Evolutionary conservation across 2,888 invertebrate genomes (phyloP).

Genomic region (Pinctada fucata): DNA sequence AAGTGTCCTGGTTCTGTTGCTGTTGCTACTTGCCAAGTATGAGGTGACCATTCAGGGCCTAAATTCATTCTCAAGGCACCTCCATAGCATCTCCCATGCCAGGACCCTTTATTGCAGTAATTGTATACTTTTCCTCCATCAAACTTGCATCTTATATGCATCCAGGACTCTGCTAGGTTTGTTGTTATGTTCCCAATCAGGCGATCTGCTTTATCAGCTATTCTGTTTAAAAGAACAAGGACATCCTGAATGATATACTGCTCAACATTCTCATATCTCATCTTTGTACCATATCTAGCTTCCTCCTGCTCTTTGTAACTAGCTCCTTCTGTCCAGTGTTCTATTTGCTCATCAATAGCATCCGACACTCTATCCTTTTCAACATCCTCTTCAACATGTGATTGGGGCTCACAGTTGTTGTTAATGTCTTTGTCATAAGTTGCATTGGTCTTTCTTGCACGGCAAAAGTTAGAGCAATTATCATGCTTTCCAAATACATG

Average conservation of each 20-base stretch:
- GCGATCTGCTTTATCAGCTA: constrained; percentile 10
- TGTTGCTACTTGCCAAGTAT: constrained; percentile 16
- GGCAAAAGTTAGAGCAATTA: constrained; percentile 19
- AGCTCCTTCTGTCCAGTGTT: constrained; percentile 15
- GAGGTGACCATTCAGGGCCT: constrained; percentile 32
- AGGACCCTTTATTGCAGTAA: constrained; percentile 39
- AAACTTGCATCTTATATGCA: constrained; percentile 44
- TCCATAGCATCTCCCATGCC: constrained; percentile 45
- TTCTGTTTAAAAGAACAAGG: constrained; percentile 10
- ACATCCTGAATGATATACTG: constrained; percentile 18
- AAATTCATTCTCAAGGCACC: constrained; percentile 29
- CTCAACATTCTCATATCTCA: not conserved
- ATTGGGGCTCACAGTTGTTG: too few relatives aligned
- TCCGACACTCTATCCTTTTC: not conserved
- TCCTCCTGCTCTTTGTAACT: constrained; percentile 8
- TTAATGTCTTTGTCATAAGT: not conserved
- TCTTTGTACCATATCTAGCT: not conserved
- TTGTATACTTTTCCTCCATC: constrained; percentile 45
- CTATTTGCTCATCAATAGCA: too few relatives aligned
- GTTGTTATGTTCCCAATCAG: constrained; percentile 26
- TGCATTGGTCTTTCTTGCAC: not conserved
- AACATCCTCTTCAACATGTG: not conserved
- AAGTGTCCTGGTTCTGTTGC: not conserved
- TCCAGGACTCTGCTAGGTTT: constrained; percentile 44
- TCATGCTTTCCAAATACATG: constrained; percentile 39